A percentile compares a stretch with the other conserved stretches of the same genome.
Conservation (phyloP, 2,797 vertebrate genomes). For the Crenuchus spilurus region DNA sequence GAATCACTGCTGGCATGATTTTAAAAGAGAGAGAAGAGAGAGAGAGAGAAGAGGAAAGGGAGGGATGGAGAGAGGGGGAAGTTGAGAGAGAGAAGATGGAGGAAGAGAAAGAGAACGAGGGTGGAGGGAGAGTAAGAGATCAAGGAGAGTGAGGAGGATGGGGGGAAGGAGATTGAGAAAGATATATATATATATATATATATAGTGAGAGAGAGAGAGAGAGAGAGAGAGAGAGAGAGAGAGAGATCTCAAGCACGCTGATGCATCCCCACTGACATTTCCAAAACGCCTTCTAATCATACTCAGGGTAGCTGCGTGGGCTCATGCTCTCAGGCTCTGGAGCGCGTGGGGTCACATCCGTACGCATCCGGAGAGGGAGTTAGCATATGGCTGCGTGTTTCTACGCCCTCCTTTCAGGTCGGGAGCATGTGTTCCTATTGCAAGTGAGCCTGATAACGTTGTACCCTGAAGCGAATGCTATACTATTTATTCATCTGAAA, state of each 20-base stretch:
- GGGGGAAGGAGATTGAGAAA: background rate
- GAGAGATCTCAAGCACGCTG: slow-evolving; percentile 51
- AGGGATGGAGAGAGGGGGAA: background rate
- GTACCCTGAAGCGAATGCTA: background rate
- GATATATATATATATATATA: no score
- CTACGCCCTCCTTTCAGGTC: background rate
- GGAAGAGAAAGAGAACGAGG: background rate
- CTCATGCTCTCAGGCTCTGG: slow-evolving; percentile 7
- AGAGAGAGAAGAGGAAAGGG: background rate
- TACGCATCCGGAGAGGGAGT: slow-evolving; percentile 8
- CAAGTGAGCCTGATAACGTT: background rate
- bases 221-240: slow-evolving; percentile 16
- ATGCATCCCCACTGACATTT: slow-evolving; percentile 72
- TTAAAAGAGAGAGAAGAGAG: background rate
- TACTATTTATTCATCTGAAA: slow-evolving; percentile 10
- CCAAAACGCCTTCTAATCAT: slow-evolving; percentile 52
- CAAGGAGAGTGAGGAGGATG: background rate
- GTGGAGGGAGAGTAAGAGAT: background rate
- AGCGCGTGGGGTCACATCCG: slow-evolving; percentile 10
- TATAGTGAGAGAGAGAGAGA: background rate
- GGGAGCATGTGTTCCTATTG: slow-evolving; percentile 1
- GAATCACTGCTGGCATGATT: slow-evolving; percentile 25
- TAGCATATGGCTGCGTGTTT: slow-evolving; percentile 29
- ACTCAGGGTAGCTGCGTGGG: slow-evolving; percentile 16
- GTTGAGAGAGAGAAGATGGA: background rate